These are phyloP conservation scores for Lindbergichthys nudifrons DNA, from an alignment of 2,797 vertebrate genomes.

Conservation along the genomic window DNA sequence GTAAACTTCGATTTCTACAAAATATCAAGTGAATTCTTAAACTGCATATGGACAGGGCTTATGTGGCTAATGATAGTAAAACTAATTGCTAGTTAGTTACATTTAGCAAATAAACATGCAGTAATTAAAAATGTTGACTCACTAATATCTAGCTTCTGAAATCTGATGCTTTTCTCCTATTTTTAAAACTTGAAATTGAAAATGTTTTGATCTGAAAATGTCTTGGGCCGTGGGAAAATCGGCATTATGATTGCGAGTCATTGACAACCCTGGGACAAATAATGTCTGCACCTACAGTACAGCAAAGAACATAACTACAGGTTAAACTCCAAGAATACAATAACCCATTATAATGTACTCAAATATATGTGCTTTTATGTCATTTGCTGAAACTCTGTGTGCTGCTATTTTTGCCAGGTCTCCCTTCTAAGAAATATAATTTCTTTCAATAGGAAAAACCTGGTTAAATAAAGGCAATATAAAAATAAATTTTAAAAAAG, in stretches of 20 bases:
- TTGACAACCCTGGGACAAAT: neutral
- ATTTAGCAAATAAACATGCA: neutral
- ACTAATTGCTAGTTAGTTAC: neutral
- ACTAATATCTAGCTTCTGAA: neutral
- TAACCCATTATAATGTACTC: no score
- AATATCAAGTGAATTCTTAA: constrained; percentile 5
- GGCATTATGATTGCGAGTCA: neutral
- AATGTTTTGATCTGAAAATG: neutral
- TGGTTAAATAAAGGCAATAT: no score
- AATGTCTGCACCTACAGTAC: no score
- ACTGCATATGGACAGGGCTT: neutral
- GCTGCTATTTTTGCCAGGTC: no score
- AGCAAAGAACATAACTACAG: no score
- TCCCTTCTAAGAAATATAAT: no score
- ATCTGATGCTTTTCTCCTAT: neutral
- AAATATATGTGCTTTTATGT: no score
- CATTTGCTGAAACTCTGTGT: no score
- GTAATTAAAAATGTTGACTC: neutral
- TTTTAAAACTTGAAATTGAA: neutral
- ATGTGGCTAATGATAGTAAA: neutral
- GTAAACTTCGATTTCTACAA: neutral
- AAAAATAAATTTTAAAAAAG: no score
- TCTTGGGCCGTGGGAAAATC: neutral
- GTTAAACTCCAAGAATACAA: no score
- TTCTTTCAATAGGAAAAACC: no score